Evolutionary conservation across 2,797 vertebrate species (phyloP).

Genomic region (Cuniculus paca): DNA sequence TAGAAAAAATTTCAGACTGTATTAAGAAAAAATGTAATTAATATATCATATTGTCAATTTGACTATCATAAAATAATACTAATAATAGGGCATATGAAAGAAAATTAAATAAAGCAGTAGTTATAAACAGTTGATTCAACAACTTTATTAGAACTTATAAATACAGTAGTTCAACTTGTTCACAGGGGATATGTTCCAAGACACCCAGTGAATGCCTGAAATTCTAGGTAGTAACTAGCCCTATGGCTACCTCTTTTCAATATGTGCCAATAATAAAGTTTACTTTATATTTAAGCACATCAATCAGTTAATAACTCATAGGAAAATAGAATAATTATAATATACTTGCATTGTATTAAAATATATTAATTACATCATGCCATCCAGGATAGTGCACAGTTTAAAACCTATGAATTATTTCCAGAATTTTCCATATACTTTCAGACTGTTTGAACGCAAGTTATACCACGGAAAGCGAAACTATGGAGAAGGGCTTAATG

Average conservation of each 20-base stretch:
- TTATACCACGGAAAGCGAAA: not conserved
- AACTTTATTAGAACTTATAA: slow-evolving; percentile 11
- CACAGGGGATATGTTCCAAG: not conserved
- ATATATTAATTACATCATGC: not conserved
- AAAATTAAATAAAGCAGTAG: not conserved
- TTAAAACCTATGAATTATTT: not conserved
- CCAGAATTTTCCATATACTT: not conserved
- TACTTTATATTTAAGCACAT: not conserved
- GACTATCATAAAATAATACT: not conserved
- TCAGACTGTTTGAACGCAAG: not conserved
- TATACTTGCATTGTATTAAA: not conserved
- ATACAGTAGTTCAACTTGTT: not conserved
- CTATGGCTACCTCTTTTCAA: not conserved
- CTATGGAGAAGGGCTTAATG: not conserved
- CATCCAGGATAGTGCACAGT: not conserved
- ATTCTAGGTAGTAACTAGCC: not conserved
- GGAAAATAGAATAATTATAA: not conserved
- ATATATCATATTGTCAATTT: not conserved
- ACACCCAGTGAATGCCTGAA: not conserved
- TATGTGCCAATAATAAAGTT: not conserved
- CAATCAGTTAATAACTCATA: not conserved
- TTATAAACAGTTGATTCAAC: slow-evolving; percentile 17
- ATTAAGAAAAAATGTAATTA: not conserved
- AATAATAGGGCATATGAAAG: not conserved
- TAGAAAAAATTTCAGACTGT: not conserved